phyloP scores from a whole-genome alignment of 2,888 invertebrate genomes.

The Acronicta leporina region DNA sequence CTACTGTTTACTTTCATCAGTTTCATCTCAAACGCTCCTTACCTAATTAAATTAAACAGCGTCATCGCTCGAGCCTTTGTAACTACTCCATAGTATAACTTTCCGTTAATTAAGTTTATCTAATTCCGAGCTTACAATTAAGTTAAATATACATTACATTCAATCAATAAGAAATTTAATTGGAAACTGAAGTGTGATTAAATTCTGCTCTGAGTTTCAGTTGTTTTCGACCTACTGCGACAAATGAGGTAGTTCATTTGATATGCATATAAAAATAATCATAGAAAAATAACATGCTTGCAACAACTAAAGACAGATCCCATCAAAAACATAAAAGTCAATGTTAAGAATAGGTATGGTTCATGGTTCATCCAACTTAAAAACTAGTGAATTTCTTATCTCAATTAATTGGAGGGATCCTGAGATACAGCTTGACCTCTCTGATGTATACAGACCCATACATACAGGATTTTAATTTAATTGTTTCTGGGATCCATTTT shows the following conservation, averaged over 20 bases:
- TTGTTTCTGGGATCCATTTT: too few relatives aligned
- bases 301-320: too few relatives aligned
- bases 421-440: too few relatives aligned
- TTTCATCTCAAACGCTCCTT: background rate
- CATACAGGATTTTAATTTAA: too few relatives aligned
- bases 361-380: too few relatives aligned
- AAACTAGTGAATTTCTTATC: too few relatives aligned
- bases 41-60: slow-evolving; percentile 1
- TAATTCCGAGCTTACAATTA: slow-evolving; percentile 21
- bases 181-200: slow-evolving; percentile 37
- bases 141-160: slow-evolving; percentile 46
- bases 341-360: too few relatives aligned
- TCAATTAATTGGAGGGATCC: too few relatives aligned
- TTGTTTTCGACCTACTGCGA: slow-evolving; percentile 11
- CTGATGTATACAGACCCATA: too few relatives aligned
- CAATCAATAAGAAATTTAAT: slow-evolving; percentile 44
- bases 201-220: slow-evolving; percentile 25
- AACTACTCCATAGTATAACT: slow-evolving; percentile 12
- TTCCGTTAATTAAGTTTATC: slow-evolving; percentile 35
- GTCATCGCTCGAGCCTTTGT: background rate
- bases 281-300: too few relatives aligned
- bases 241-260: background rate
- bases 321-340: too few relatives aligned
- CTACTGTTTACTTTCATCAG: slow-evolving; percentile 1
- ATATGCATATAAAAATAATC: too few relatives aligned